These are phyloP conservation scores for Gymnoscopelus microlampas DNA, from an alignment of 2,797 vertebrate species.

Conservation along the genomic window DNA sequence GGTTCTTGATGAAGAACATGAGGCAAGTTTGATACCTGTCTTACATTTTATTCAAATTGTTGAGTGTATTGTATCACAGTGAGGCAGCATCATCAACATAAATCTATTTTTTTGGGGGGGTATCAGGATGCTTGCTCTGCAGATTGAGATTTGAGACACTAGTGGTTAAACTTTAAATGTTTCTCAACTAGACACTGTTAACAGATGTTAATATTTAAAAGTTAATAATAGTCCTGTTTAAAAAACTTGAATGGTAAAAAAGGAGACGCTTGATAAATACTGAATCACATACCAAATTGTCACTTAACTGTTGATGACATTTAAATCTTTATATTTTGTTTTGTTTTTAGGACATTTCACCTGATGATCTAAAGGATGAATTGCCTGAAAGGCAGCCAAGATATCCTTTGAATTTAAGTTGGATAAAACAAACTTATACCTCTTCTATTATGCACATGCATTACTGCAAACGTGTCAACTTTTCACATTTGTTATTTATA, in stretches of 20 bases:
- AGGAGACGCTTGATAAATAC: too few relatives aligned
- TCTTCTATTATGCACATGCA: too few relatives aligned
- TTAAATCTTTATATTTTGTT: neutral
- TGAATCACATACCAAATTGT: too few relatives aligned
- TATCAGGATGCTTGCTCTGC: too few relatives aligned
- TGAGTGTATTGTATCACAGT: too few relatives aligned
- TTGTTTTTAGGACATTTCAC: slow-evolving; percentile 79
- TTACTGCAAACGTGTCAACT: too few relatives aligned
- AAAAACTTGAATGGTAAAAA: too few relatives aligned
- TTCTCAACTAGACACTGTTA: neutral
- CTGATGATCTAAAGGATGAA: slow-evolving; percentile 81
- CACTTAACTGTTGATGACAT: neutral
- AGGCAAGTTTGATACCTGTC: slow-evolving; percentile 61
- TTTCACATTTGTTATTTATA: too few relatives aligned
- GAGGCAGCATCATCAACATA: neutral
- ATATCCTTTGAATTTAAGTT: slow-evolving; percentile 80
- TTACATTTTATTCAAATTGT: neutral
- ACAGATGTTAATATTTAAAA: neutral
- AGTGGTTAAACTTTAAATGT: neutral
- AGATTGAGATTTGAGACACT: neutral
- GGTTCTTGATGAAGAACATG: slow-evolving; percentile 83
- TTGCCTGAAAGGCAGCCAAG: slow-evolving; percentile 85
- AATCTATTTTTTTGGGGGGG: too few relatives aligned
- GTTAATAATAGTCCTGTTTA: too few relatives aligned
- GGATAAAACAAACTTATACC: neutral